Base-by-base conservation (phyloP, 1,140 invertebrate genomes). In the Phenacoccus solenopsis region DNA sequence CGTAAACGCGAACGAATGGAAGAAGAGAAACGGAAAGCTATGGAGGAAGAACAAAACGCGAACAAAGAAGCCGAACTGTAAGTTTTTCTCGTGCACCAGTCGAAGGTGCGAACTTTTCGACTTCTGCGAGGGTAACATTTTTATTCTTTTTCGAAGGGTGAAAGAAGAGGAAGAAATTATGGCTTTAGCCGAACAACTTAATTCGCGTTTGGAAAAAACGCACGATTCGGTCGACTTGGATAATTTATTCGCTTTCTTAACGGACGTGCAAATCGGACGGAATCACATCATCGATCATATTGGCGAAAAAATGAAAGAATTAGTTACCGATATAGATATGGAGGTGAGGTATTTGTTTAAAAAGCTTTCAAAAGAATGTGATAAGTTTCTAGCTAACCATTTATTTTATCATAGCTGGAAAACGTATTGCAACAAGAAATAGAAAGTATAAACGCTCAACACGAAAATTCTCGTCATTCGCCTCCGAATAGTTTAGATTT, bases 211-310 rank as follows among this genome's bases (percentile, higher is more conserved):
- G 72, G 82, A 84, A 49, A 81, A 82, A 70, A 72, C 81, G 69
- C 76, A 77, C 73, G 85, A 90, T 70, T 90, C 90, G 0, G 88
- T 96, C 0, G 93, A 96, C 77, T 81, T 97, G 67, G 94, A 97
- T 78, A 93, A 94, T 80, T 82, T 97, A 74, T 97, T 96, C 79
- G 91, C 91, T 64, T 97, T 97, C 77, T 81, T 97, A 9, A 90
- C 90, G 0, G 91, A 94, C 72, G 86, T 91, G 16, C 88, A 91
- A 76, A 75, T 64, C 76, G 80, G 81, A 70, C 80, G 83, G 28
- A 83, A 86, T 59, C 83, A 86, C 70, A 86, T 90, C 9, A 88
- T 93, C 16, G 88, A 91, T n/a, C 89, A 92, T 77, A 92, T 93
- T 64, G 89, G 89, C 4, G 85, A 89, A 74, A 86, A 87, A 75